Evolutionary conservation across 2,113 vertebrate species (phyloP), one percentile per base, ranked within the genome.

Genomic region (Chamaetylas fuelleborni): DNA sequence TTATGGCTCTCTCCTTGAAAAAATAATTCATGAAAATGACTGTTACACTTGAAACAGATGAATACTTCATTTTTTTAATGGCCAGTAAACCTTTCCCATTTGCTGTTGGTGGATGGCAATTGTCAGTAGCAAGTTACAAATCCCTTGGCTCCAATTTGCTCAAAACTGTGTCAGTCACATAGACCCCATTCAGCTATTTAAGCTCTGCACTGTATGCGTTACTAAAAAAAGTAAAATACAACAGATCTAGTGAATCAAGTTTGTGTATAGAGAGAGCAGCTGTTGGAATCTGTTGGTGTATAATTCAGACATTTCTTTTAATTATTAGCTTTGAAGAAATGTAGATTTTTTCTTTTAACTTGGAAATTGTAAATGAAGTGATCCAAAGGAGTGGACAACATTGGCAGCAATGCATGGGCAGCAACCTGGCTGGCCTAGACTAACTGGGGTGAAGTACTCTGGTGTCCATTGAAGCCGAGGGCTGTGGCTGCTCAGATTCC

Each of bases 291-390:
- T 71, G 19, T 73, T 51, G 66, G 34, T 69, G 50, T 36, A 12
- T 65, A 78, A 91, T 54, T 86, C 85, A 90, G 76, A 25, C 25
- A 33, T 83, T 74, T 78, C 31, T 72, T 88, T 58, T 92, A 67
- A 95, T 79, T 74, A 90, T 40, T 71, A 79, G 28, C 72, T 88
- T 96, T 83, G 66, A 62, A 79, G 66, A 81, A 91, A 90, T 77
- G 33, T 24, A 62, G 18, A 64, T 81, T 73, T 89, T 83, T 48
- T 60, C 51, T 78, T 94, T 57, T 61, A 61, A 60, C 29, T 58
- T 62, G 25, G 56, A 86, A 91, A 62, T 51, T 51, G 14, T 78
- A 81, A 78, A 40, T 2, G 0, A 14, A 54, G 24, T 23, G n/a
- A 58, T 62, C 38, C 22, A 62, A 28, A 73, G 58, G 18, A 82